Evolutionary conservation across 2,797 vertebrate species (phyloP), one percentile per base, ranked within the genome.

Genomic region (Danio kyathit): DNA sequence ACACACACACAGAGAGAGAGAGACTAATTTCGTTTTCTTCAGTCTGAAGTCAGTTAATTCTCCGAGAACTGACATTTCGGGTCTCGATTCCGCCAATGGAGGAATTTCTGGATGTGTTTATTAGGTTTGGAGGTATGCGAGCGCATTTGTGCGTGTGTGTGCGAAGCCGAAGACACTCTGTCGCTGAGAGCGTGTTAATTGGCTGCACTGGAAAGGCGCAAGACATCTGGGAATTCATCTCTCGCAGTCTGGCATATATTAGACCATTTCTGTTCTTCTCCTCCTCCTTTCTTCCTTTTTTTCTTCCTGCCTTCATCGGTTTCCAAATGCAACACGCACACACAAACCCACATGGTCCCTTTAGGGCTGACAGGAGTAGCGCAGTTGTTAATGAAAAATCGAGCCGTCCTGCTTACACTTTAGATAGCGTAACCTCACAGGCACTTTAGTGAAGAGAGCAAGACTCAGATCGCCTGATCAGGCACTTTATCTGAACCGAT

Each of bases 141-240:
- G 59, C 17, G 1, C 65, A 44, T 79, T 73, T 80, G 77, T 65
- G 44, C 5, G 12, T 69, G 41, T 72, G 73, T 52, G 64, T 59
- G 56, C 41, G 69, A 14, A n/a, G 9, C 29, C 60, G 61, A 70
- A 75, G 59, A 79, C 61, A 19, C 69, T 54, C 75, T 56, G 56
- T 86, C 72, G 56, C 79, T 82, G 76, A 38, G 64, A 74, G 40
- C 44, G 73, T 80, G 85, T 80, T 86, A 84, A 86, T 82, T 86
- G 82, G 85, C 82, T 84, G 79, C 44, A 44, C 66, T 74, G 44
- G 76, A 84, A 29, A 84, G 64, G 72, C 21, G 51, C 10, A 38
- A 84, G 76, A 81, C 73, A 54, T 86, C 82, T 83, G 57, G 79
- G 61, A 83, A 70, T 43, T 63, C 71, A 64, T 46, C 48, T 72